Percentiles rank a stretch among this genome's conserved stretches.
phyloP scores from a whole-genome alignment of 2,888 invertebrate genomes.

The Clusia tigrina region DNA sequence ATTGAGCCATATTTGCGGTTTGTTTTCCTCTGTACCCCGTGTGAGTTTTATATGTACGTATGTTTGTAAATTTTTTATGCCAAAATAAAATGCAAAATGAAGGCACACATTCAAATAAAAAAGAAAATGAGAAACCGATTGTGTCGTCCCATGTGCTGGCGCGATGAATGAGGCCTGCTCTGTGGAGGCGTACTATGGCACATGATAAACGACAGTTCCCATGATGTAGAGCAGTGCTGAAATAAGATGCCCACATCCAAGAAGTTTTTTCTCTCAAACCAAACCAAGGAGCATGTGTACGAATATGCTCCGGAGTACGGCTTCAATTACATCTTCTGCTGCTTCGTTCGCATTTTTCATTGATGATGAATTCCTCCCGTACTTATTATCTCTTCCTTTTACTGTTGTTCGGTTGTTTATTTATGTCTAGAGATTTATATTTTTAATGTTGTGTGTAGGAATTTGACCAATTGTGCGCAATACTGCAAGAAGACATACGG shows the following conservation, averaged over 20 bases:
- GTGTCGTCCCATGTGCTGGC: background rate
- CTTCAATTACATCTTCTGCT: slow-evolving; percentile 3
- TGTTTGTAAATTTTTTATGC: background rate
- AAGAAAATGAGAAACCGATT: background rate
- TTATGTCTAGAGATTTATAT: background rate
- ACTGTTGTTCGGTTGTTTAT: background rate
- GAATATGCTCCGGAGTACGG: background rate
- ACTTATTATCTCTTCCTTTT: background rate
- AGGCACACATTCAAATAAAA: background rate
- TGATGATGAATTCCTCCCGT: background rate
- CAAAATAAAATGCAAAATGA: background rate
- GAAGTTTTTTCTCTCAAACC: too few species aligned
- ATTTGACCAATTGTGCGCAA: background rate
- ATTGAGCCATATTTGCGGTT: background rate
- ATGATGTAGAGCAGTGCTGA: too few species aligned
- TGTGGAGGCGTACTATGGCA: too few species aligned
- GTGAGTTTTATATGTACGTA: background rate
- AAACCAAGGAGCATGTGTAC: too few species aligned
- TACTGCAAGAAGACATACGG: background rate
- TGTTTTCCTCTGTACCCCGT: too few species aligned
- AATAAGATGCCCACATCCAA: too few species aligned
- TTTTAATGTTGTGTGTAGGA: background rate
- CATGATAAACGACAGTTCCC: slow-evolving; percentile 11
- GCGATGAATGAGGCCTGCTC: too few species aligned
- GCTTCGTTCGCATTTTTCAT: slow-evolving; percentile 8